phyloP scores from a whole-genome alignment of 2,888 invertebrate genomes.

The Ceriagrion tenellum region DNA sequence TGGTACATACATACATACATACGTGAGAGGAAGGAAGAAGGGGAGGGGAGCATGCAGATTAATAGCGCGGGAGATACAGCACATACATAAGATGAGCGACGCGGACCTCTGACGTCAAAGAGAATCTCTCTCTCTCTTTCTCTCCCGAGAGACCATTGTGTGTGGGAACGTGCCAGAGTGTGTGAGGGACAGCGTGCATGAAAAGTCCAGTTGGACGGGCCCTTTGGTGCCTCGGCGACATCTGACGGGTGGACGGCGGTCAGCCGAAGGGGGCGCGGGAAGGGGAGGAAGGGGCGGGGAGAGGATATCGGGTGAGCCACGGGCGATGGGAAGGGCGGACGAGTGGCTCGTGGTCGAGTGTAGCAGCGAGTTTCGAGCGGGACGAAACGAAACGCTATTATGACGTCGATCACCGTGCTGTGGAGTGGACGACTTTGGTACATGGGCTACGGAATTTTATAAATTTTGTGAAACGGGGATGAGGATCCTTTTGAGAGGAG shows the following conservation, averaged over 20 bases:
- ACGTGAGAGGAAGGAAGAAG: too few relatives aligned
- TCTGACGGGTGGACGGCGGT: neutral
- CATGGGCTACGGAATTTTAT: too few relatives aligned
- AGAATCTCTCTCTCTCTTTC: neutral
- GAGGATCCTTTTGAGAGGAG: too few relatives aligned
- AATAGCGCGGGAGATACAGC: neutral
- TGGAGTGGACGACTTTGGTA: too few relatives aligned
- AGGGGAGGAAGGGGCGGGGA: neutral
- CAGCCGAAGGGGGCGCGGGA: neutral
- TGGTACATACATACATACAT: neutral
- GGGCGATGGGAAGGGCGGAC: neutral
- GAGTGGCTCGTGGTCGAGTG: too few relatives aligned
- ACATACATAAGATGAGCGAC: neutral
- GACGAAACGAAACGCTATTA: too few relatives aligned
- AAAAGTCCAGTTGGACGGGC: too few relatives aligned
- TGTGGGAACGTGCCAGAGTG: neutral
- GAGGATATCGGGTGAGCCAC: neutral
- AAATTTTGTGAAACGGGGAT: too few relatives aligned
- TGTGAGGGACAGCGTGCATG: neutral
- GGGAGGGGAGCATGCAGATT: neutral
- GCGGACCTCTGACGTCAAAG: slow-evolving; percentile 18
- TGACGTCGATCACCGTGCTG: too few relatives aligned
- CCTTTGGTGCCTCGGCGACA: too few relatives aligned
- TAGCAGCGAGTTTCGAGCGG: too few relatives aligned
- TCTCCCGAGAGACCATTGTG: neutral